phyloP scores from a whole-genome alignment of 2,797 vertebrate species.

The Periparus ater region DNA sequence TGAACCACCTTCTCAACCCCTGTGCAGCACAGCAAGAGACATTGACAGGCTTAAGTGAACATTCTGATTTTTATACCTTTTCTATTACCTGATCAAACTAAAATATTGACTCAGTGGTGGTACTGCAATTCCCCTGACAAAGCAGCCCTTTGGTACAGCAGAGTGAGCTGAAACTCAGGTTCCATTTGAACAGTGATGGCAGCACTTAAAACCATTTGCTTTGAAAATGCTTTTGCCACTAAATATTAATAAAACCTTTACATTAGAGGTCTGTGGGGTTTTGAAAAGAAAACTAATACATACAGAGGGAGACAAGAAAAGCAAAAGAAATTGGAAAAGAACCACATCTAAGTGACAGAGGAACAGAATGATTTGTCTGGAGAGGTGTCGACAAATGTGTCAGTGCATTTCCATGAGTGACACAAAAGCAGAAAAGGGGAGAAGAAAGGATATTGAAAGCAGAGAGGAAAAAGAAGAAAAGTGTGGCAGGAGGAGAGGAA shows the following conservation, averaged over 20 bases:
- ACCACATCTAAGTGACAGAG: not conserved
- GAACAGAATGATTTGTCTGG: not conserved
- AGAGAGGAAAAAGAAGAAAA: not conserved
- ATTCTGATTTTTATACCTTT: not conserved
- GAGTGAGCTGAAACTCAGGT: not conserved
- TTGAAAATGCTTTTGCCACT: slow-evolving; percentile 1
- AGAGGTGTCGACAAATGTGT: not conserved
- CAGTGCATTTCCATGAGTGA: not conserved
- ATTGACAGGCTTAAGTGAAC: not conserved
- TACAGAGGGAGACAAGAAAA: not conserved
- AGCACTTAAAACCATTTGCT: slow-evolving; percentile 5
- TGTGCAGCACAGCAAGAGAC: not conserved
- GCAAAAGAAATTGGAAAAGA: not conserved
- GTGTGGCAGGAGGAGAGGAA: not conserved
- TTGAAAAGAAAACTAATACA: not conserved
- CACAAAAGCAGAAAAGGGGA: not conserved
- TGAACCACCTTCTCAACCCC: not conserved
- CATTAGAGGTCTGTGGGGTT: not conserved
- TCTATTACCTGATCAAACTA: not conserved
- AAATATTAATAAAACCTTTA: slow-evolving; percentile 45
- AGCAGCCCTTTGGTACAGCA: not conserved
- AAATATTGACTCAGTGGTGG: not conserved
- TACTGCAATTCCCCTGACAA: not conserved
- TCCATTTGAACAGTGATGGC: not conserved
- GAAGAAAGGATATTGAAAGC: not conserved